Conservation (phyloP, 2,113 vertebrate species). For the Himantopus leucocephalus region DNA sequence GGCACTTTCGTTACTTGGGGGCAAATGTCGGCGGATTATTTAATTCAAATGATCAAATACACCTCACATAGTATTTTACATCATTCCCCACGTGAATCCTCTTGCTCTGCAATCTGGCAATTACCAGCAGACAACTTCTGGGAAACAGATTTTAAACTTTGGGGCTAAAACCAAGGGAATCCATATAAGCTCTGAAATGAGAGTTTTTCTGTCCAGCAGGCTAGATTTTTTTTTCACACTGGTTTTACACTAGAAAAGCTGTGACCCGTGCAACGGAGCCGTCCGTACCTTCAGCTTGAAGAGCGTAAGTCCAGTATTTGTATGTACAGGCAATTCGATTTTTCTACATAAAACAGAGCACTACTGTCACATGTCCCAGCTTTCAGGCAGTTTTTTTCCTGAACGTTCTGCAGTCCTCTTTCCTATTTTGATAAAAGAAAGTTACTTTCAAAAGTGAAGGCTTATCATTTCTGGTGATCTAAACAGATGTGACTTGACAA, state of each 20-base stretch:
- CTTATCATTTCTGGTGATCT: slow-evolving; percentile 50
- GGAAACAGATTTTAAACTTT: not conserved
- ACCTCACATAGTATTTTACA: not conserved
- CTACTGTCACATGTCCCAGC: not conserved
- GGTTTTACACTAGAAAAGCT: not conserved
- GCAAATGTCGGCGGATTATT: not conserved
- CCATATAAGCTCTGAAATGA: not conserved
- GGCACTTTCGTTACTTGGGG: not conserved
- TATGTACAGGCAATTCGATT: not conserved
- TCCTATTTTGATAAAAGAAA: slow-evolving; percentile 38
- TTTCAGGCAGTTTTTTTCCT: not conserved
- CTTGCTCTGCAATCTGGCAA: not conserved
- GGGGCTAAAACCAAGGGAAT: not conserved
- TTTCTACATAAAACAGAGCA: not conserved
- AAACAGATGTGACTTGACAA: slow-evolving; percentile 65
- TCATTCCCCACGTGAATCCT: not conserved
- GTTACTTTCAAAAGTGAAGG: slow-evolving; percentile 27
- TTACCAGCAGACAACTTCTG: not conserved
- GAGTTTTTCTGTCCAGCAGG: not conserved
- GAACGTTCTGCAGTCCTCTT: not conserved
- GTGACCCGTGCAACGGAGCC: not conserved
- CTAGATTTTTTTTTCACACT: not conserved
- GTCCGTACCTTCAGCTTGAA: not conserved
- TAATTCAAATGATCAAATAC: not conserved
- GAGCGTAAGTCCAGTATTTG: not conserved